Evolutionary conservation across 2,113 vertebrate species (phyloP).

Genomic region (Leucosticte australis): DNA sequence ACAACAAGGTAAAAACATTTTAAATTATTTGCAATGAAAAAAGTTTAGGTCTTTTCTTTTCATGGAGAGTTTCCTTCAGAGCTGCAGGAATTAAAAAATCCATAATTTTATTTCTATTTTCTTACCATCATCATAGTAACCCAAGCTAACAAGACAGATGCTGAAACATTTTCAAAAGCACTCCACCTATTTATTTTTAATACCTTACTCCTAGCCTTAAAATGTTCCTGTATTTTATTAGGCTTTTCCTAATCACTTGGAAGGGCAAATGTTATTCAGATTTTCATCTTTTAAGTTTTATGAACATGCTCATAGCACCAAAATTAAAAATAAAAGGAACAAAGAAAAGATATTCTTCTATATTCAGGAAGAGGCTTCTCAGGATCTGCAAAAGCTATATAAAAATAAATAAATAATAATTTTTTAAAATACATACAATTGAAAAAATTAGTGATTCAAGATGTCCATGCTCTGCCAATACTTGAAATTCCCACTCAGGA

Average conservation of each 20-base stretch:
- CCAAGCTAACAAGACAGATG: background rate
- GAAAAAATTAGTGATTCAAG: fast-evolving
- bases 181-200: background rate
- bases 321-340: background rate
- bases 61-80: background rate
- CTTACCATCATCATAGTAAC: background rate
- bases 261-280: background rate
- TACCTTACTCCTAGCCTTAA: background rate
- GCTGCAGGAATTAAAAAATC: background rate
- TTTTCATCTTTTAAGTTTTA: background rate
- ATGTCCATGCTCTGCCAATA: background rate
- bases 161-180: background rate
- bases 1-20: background rate
- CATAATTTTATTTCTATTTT: background rate
- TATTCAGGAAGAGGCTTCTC: background rate
- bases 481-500: background rate
- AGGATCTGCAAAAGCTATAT: background rate
- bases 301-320: background rate
- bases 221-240: background rate
- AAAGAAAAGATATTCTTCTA: fast-evolving
- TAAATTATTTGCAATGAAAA: background rate
- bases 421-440: fast-evolving
- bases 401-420: background rate
- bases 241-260: background rate
- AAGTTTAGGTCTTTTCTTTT: background rate